Base-by-base conservation (phyloP, 2,797 vertebrate genomes). In the Lycodopsis pacificus region DNA sequence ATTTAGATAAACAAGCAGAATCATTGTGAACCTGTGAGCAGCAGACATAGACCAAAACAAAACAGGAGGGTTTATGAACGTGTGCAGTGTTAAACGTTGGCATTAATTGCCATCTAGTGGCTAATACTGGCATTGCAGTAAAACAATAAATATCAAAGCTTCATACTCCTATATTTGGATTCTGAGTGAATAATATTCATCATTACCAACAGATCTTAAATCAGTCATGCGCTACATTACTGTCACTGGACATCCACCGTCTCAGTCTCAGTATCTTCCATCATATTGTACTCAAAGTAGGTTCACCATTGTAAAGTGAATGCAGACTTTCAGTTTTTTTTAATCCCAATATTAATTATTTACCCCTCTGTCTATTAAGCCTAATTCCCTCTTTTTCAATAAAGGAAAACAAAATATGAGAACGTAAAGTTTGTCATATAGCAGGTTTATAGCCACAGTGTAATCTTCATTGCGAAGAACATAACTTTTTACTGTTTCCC, bases 61-160 rank as follows among this genome's bases (percentile, higher is more conserved):
- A 79, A 30, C 49, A 40, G 36, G 17, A 38, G 44, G 22, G 15
- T 80, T 5, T 65, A 9, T 71, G 54, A 57, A 57, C 25, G 17
- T 27, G 36, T 68, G 27, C 4, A 7, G 19, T 19, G 30, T 62
- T 82, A 86, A 90, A 79, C n/a, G 61, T 86, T 89, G 67, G 65
- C 68, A 61, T 86, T 77, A 81, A 84, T 80, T 87, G 91, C 77
- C 93, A 93, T 93, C 92, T 93, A 79, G 90, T 91, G 92, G 84
- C 2, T 5, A 57, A 0, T 19, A 11, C 2, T 57, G 69, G 63
- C 19, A 56, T 64, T 83, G 67, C 66, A 73, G 32, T 13, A 32
- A 36, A 20, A 40, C 12, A 22, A 11, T 14, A 38, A 38, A 30
- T 1, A 54, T 65, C 3, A 20, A 13, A 14, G 7, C 32, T 32